Evolutionary conservation across 2,113 vertebrate species (phyloP), one percentile per base, ranked within the genome.

Genomic region (Apus apus): DNA sequence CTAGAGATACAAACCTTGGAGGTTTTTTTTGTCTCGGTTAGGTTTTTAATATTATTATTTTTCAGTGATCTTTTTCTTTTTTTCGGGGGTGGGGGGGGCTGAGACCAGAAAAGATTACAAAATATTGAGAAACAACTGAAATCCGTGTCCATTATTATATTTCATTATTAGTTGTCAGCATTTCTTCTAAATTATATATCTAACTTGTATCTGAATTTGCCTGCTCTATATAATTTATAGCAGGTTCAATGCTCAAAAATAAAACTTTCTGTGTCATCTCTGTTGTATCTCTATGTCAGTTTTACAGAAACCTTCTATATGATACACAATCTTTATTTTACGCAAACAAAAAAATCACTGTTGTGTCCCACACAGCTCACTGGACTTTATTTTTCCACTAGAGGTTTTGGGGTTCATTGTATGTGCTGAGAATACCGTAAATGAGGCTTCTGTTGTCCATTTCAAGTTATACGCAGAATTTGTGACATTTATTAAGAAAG

Each of bases 1-100:
- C 17, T 34, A 23, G 23, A 38, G 13, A 18, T 34, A 30, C 15
- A 56, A 11, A 38, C 3, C 7, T 68, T 15, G 4, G 10, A 1
- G 0, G 1, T 9, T 62, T 48, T 36, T 43, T 9, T 23, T 14
- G 8, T 1, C 32, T 58, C 57, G 10, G 1, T 46, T 70, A 15
- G 15, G 4, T 8, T 17, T 34, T 71, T 68, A 10, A 29, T 13
- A 43, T n/a, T n/a, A 4, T 19, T 46, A 46, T 54, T 51, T 3
- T 70, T 3, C 19, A 5, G 5, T 61, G 23, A 15, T 45, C 14
- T 12, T 32, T 15, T 43, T 60, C 73, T 62, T 38, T 38, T 38
- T 38, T n/a, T n/a, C n/a, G n/a, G n/a, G n/a, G n/a, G n/a, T n/a
- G n/a, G n/a, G n/a, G n/a, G 50, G 5, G 18, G 3, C 20, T 43